Evolutionary conservation across 2,888 invertebrate species (phyloP), one percentile per base, ranked within the genome.

Genomic region (Trissolcus japonicus): DNA sequence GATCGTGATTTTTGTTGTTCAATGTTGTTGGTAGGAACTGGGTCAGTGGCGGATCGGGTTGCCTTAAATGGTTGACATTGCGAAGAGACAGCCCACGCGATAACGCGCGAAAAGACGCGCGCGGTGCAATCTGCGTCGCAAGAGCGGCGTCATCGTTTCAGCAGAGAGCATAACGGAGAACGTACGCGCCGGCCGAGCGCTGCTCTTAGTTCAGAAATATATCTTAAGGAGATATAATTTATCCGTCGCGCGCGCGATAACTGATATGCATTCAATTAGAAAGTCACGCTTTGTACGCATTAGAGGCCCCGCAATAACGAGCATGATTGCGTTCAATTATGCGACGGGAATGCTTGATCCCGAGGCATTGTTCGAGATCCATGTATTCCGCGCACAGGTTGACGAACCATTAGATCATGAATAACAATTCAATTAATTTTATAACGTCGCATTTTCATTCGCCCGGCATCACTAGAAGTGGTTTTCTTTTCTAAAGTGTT

Each of bases 51-150:
- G 53, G 43, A 68, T 60, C 54, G 75, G 63, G 59, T 74, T 62
- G 69, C 63, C 63, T 79, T 76, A 79, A 76, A 79, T 76, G 80
- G 68, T 72, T 80, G 78, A 76, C 79, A 80, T 72, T 79, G 80
- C 62, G 43, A 75, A 79, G 76, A 63, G 29, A 35, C 78, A 54
- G 57, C 73, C 77, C 66, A 80, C 78, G 74, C 78, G 56, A 56
- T 46, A 56, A 43, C 16, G 25, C 4, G 16, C 29, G 11, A 29
- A 54, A 54, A 29, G 21, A 29, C n/a, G n/a, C 25, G 54, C 35
- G 41, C 53, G 50, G 16, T 46, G 46, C 46, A 46, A 35, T 35
- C 35, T 35, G 35, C 35, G 35, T 35, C 35, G 35, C 46, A n/a
- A 46, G n/a, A 46, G 11, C 51, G 57, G 62, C 72, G 76, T 76